Evolutionary conservation across 2,113 vertebrate genomes (phyloP).

Genomic region (Gymnobelideus leadbeateri): DNA sequence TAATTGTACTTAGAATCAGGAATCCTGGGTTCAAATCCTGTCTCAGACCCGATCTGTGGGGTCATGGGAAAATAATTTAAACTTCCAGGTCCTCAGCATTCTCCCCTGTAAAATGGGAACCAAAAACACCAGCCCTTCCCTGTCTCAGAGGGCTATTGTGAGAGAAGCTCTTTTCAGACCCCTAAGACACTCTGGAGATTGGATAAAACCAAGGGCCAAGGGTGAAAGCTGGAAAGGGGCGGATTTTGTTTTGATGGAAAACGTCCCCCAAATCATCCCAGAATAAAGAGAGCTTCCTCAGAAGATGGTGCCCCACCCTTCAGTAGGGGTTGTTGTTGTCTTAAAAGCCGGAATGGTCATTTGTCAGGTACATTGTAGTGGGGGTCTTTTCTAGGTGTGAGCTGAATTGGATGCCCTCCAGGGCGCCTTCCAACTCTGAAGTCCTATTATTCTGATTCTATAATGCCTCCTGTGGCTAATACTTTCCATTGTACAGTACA

Average conservation of each 20-base stretch:
- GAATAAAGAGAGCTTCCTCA: neutral
- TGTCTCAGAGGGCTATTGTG: neutral
- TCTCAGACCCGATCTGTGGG: neutral
- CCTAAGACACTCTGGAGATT: neutral
- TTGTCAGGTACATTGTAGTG: neutral
- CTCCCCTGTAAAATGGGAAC: neutral
- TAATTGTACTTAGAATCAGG: neutral
- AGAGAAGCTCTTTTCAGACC: neutral
- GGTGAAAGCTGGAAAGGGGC: neutral
- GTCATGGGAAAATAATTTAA: neutral
- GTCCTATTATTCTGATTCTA: neutral
- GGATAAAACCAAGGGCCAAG: neutral
- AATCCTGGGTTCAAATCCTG: neutral
- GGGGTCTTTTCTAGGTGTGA: neutral
- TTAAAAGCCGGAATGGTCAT: neutral
- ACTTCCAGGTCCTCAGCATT: neutral
- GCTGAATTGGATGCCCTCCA: neutral
- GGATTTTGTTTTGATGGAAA: neutral
- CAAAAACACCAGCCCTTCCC: neutral
- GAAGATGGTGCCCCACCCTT: neutral
- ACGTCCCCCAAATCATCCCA: neutral
- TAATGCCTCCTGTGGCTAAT: neutral
- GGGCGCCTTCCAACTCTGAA: neutral
- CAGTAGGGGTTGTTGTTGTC: neutral
- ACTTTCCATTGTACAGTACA: neutral